Percentiles rank a stretch among this genome's conserved stretches.
These are phyloP conservation scores for Macrocentrus cingulum DNA, from an alignment of 1,140 invertebrate species.

Conservation along the genomic window DNA sequence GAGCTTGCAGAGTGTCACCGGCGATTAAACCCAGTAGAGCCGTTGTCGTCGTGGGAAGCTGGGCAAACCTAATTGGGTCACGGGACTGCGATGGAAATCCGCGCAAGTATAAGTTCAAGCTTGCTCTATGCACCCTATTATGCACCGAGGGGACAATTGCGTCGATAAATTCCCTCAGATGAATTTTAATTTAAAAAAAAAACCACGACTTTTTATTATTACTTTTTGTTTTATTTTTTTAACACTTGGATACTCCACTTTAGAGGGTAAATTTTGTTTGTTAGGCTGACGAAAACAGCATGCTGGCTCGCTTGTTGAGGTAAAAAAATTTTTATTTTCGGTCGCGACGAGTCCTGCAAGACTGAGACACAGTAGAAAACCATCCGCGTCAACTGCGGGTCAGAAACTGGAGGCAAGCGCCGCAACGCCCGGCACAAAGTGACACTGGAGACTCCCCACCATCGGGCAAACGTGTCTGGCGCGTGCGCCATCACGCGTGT, in stretches of 20 bases:
- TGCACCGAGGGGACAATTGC: too few relatives aligned
- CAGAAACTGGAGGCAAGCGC: slow-evolving; percentile 45
- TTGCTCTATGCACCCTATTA: neutral
- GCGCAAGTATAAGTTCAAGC: slow-evolving; percentile 21
- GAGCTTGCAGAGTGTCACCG: slow-evolving; percentile 29
- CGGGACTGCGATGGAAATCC: slow-evolving; percentile 30
- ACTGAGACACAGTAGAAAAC: too few relatives aligned
- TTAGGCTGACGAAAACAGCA: too few relatives aligned
- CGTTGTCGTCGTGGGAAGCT: slow-evolving; percentile 21
- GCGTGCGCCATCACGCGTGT: slow-evolving; percentile 36
- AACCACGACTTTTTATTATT: too few relatives aligned
- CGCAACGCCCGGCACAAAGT: slow-evolving; percentile 53
- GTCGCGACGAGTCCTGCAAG: too few relatives aligned
- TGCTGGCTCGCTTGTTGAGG: too few relatives aligned
- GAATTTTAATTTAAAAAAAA: neutral
- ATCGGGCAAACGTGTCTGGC: slow-evolving; percentile 1
- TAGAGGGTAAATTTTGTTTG: too few relatives aligned
- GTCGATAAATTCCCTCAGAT: too few relatives aligned
- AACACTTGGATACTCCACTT: too few relatives aligned
- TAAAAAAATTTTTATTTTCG: too few relatives aligned
- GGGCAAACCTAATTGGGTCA: slow-evolving; percentile 46
- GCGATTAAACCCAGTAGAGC: slow-evolving; percentile 29
- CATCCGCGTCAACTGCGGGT: slow-evolving; percentile 37
- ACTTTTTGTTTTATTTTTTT: too few relatives aligned
- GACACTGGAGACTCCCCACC: slow-evolving; percentile 46